Base-by-base conservation (phyloP, 2,113 vertebrate genomes). In the Ivindomyrus marchei region DNA sequence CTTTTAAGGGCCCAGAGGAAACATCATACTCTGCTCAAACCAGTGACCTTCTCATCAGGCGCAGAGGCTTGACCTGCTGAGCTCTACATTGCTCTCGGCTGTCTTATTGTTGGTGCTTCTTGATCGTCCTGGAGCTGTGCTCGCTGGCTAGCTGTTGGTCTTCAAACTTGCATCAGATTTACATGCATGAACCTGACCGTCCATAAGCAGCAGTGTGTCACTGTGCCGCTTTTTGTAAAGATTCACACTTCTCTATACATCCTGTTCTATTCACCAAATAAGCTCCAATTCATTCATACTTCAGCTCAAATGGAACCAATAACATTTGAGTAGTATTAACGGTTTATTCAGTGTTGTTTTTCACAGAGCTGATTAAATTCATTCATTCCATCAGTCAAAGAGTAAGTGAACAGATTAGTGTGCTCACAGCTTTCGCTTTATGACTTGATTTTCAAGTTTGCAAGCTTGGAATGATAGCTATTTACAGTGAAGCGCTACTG, bases 321-420 rank as follows among this genome's bases (percentile, higher is more conserved):
- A 85, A 85, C 24, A 31, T 21, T 45, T 85, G 52, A 85, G 31
- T 31, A 45, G 52, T 85, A 80, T 31, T 31, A 39, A 21, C 31
- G 52, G 62, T 62, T 89, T 89, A 46, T 89, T 58, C 13, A 85
- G 36, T 31, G 74, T 52, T 83, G 89, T 85, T 89, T 85, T 46
- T 89, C 89, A 85, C 24, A 15, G 21, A 88, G 21, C 52, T 88
- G 58, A 88, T 62, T 88, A 62, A 66, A 88, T 62, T 9, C 39
- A 88, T 88, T 88, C 49, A 88, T 88, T 36, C 36, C 36, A 6
- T 62, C 50, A 52, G 39, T 88, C 87, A 45, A 62, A 45, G 74
- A 84, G 49, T 89, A 58, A 89, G 89, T 89, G 49, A 85, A 46
- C 42, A 77, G 52, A 84, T 53, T 45, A 89, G 45, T 19, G 2